These are phyloP conservation scores for Salvelinus alpinus DNA, from an alignment of 2,113 vertebrate species.

Conservation along the genomic window DNA sequence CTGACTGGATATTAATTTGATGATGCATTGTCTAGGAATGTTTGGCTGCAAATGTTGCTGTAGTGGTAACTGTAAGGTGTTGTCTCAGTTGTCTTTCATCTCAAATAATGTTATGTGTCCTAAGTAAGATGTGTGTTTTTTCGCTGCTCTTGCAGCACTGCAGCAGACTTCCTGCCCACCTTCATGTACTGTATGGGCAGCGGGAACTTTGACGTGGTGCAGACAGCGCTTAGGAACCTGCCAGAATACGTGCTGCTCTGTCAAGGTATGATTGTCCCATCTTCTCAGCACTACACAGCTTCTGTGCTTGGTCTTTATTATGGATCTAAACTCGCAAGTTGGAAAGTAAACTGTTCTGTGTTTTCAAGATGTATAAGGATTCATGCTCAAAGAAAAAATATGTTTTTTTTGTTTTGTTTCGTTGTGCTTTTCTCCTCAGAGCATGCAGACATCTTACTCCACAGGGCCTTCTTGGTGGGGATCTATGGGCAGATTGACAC, in stretches of 20 bases:
- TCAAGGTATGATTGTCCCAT: slow-evolving; percentile 76
- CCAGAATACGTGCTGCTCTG: slow-evolving; percentile 95
- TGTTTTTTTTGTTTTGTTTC: background rate
- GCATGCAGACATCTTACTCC: slow-evolving; percentile 88
- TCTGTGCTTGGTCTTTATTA: background rate
- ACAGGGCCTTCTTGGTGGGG: slow-evolving; percentile 94
- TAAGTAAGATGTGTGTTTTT: slow-evolving; percentile 4
- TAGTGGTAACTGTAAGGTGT: background rate
- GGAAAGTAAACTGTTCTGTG: background rate
- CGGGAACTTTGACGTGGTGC: slow-evolving; percentile 92
- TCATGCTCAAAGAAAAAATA: background rate
- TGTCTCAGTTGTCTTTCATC: background rate
- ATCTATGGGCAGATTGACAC: slow-evolving; percentile 96
- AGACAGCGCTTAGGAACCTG: slow-evolving; percentile 92
- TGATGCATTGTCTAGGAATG: background rate
- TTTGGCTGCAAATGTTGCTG: background rate
- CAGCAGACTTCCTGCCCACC: slow-evolving; percentile 91
- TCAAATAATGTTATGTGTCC: background rate
- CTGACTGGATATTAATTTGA: background rate
- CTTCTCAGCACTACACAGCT: background rate
- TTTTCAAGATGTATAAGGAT: background rate
- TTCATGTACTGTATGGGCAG: slow-evolving; percentile 97
- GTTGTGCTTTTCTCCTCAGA: slow-evolving; percentile 69
- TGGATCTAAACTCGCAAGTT: background rate
- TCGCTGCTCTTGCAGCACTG: slow-evolving; percentile 73